Evolutionary conservation across 2,113 vertebrate species (phyloP).

Genomic region (Sinocyclocheilus rhinocerous): DNA sequence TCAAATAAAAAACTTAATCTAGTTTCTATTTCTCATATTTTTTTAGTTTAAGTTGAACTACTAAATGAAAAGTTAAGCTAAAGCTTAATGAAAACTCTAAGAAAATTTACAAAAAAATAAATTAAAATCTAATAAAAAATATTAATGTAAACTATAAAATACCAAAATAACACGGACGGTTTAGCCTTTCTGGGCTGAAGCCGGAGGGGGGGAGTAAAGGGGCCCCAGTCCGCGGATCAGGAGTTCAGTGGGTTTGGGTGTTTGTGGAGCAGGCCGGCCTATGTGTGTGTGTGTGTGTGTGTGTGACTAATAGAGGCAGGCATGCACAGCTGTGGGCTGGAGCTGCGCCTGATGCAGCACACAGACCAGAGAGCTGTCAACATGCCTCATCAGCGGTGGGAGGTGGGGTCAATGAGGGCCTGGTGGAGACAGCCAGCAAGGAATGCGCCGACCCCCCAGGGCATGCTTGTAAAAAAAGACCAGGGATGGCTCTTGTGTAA

Average conservation of each 20-base stretch:
- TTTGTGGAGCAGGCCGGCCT: slow-evolving; percentile 55
- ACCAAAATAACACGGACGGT: background rate
- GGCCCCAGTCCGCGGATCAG: background rate
- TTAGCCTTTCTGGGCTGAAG: background rate
- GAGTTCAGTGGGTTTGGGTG: slow-evolving; percentile 57
- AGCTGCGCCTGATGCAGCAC: slow-evolving; percentile 44
- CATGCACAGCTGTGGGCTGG: slow-evolving; percentile 60
- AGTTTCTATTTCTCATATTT: too few species aligned
- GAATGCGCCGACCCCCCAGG: slow-evolving; percentile 21
- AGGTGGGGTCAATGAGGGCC: slow-evolving; percentile 6
- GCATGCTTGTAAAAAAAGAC: background rate
- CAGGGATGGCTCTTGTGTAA: background rate
- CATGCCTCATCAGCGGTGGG: slow-evolving; percentile 9
- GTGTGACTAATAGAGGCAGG: slow-evolving; percentile 63
- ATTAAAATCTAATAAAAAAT: too few species aligned
- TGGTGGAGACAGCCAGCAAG: slow-evolving; percentile 19
- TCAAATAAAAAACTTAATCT: background rate
- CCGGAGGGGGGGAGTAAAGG: background rate
- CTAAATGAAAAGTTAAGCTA: too few species aligned
- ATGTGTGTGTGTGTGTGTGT: slow-evolving; percentile 26
- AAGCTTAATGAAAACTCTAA: too few species aligned
- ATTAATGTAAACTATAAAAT: background rate
- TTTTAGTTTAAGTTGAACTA: too few species aligned
- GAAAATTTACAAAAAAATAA: too few species aligned
- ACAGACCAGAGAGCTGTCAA: slow-evolving; percentile 29